These are phyloP conservation scores for Pentamera pediparva DNA, from an alignment of 53 echinoderm and acorn worm genomes.

Conservation along the genomic window DNA sequence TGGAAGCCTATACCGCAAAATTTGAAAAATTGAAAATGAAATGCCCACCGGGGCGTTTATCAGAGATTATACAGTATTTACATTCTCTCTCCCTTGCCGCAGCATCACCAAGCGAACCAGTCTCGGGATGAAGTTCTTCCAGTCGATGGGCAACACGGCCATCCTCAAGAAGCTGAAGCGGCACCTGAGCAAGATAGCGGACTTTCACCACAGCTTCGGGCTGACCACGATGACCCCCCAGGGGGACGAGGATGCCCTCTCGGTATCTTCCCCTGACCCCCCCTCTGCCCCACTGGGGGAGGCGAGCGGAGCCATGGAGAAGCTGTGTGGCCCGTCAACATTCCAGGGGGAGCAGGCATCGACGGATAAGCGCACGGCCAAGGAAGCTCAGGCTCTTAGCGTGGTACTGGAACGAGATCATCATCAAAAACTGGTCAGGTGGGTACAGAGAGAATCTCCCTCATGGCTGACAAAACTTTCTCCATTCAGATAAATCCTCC, in stretches of 20 bases:
- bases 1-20: too few species aligned
- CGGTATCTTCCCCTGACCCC: constrained; percentile 9
- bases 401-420: constrained; percentile 40
- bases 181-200: constrained; percentile 50
- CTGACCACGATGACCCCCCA: constrained; percentile 29
- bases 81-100: not conserved
- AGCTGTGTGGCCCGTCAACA: constrained; percentile 7
- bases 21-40: too few species aligned
- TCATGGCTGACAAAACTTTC: too few species aligned
- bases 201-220: constrained; percentile 78
- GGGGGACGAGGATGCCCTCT: constrained; percentile 10
- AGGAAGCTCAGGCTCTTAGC: constrained; percentile 35
- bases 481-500: too few species aligned
- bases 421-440: constrained; percentile 50
- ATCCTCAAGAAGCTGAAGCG: constrained; percentile 70
- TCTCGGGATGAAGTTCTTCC: constrained; percentile 73
- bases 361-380: constrained; percentile 17
- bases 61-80: not conserved
- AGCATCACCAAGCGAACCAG: constrained; percentile 68
- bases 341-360: constrained; percentile 23
- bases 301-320: constrained; percentile 15
- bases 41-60: too few species aligned
- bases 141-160: constrained; percentile 47
- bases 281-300: constrained; percentile 27
- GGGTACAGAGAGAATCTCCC: not conserved